Base-by-base conservation (phyloP, 2,113 vertebrate species). In the Limnothrissa miodon region DNA sequence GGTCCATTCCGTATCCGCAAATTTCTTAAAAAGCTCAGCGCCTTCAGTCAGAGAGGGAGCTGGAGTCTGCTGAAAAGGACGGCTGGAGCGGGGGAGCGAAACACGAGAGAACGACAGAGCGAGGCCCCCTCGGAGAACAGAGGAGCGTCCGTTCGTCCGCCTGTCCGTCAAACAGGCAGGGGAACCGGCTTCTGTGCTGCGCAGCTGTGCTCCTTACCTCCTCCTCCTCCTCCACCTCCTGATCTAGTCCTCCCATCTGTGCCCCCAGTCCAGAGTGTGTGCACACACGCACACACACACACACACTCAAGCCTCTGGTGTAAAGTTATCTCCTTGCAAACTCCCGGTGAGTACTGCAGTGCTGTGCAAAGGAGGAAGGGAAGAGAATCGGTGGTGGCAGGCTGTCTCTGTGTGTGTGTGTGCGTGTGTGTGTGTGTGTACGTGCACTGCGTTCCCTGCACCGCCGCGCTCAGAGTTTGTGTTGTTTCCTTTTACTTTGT, bases 181-280 rank as follows among this genome's bases (percentile, higher is more conserved):
- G 86, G 86, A 89, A 83, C 91, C 90, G 87, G 92, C 93, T 93
- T 92, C 94, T 96, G 91, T 88, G 82, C 89, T 84, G 89, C 87
- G 95, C 96, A 94, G 96, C 95, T 96, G 95, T 96, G 95, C 95
- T 93, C 92, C 90, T 90, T 90, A 89, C 88, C 87, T 83, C 90
- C 91, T 91, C 90, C 91, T 90, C 90, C 91, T 62, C 79, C 87
- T 83, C 91, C 90, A 90, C 90, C 91, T 85, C 90, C 89, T 89
- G 90, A 91, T 91, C 89, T 90, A 87, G 8, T 90, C 86, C 86
- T 89, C 88, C 87, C 89, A 88, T 89, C 87, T 87, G 89, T 84
- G 88, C 90, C 88, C 89, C 87, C 90, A 85, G 88, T 74, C 70
- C 1, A 33, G 29, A n/a, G 23, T 45, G 45, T 42, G 70, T 33